Conservation (phyloP, 2,797 vertebrate genomes). For the Psittacula derbiana region DNA sequence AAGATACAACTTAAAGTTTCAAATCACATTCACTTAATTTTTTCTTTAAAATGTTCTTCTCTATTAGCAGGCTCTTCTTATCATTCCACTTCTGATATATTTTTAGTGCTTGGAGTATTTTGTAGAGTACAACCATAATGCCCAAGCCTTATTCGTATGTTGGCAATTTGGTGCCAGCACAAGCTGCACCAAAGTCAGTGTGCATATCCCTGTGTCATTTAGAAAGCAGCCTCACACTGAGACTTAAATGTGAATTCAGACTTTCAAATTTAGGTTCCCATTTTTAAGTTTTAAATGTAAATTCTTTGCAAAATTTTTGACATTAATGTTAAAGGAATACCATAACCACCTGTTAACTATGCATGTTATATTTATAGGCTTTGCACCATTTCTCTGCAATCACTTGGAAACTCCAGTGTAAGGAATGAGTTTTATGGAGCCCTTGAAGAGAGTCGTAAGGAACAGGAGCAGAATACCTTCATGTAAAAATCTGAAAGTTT, state of each 20-base stretch:
- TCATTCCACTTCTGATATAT: neutral
- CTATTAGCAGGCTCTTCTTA: neutral
- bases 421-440: neutral
- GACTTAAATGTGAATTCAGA: neutral
- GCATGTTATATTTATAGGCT: neutral
- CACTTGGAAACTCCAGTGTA: neutral
- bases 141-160: neutral
- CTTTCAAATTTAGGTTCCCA: neutral
- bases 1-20: neutral
- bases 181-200: neutral
- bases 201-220: neutral
- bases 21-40: neutral
- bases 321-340: neutral
- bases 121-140: neutral
- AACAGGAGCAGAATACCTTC: neutral
- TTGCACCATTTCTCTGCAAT: neutral
- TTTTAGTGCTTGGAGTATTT: neutral
- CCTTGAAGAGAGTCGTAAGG: neutral
- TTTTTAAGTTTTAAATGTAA: neutral
- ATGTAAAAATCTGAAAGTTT: neutral
- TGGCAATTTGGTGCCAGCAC: neutral
- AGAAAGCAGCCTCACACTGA: neutral
- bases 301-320: neutral
- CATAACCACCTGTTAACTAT: neutral
- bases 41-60: neutral